phyloP scores from a whole-genome alignment of 2,113 vertebrate genomes.

The Myrmecophaga tridactyla region DNA sequence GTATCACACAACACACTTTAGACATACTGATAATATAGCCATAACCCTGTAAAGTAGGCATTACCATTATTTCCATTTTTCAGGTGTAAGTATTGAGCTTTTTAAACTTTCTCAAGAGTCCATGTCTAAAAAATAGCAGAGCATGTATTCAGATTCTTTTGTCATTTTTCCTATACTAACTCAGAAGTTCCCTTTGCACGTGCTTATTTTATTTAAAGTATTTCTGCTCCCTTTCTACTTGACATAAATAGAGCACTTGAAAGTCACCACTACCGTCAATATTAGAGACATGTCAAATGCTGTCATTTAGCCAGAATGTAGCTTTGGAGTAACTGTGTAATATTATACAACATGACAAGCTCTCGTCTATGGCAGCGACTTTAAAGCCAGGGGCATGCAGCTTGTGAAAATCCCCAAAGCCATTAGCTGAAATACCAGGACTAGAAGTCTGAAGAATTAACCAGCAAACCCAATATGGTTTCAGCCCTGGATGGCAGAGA shows the following conservation, averaged over 20 bases:
- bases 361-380: slow-evolving; percentile 53
- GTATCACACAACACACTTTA: not conserved
- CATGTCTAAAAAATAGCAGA: slow-evolving; percentile 23
- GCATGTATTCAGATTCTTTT: not conserved
- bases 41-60: not conserved
- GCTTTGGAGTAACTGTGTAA: slow-evolving; percentile 65
- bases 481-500: slow-evolving; percentile 49
- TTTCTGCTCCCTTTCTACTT: slow-evolving; percentile 37
- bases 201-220: slow-evolving; percentile 64
- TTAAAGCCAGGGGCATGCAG: slow-evolving; percentile 59
- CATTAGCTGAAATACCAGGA: slow-evolving; percentile 67
- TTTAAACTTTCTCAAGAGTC: not conserved
- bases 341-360: slow-evolving; percentile 73
- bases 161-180: slow-evolving; percentile 26
- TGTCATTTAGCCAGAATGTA: slow-evolving; percentile 73
- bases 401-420: slow-evolving; percentile 68
- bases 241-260: slow-evolving; percentile 71
- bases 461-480: slow-evolving; percentile 27
- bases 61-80: slow-evolving; percentile 3
- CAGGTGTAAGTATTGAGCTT: not conserved
- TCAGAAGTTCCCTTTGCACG: slow-evolving; percentile 43
- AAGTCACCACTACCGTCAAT: slow-evolving; percentile 70
- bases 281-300: slow-evolving; percentile 65
- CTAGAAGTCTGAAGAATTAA: slow-evolving; percentile 62
- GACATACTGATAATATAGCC: not conserved